Base-by-base conservation (phyloP, 2,888 invertebrate genomes). In the Caenorhabditis uteleia region DNA sequence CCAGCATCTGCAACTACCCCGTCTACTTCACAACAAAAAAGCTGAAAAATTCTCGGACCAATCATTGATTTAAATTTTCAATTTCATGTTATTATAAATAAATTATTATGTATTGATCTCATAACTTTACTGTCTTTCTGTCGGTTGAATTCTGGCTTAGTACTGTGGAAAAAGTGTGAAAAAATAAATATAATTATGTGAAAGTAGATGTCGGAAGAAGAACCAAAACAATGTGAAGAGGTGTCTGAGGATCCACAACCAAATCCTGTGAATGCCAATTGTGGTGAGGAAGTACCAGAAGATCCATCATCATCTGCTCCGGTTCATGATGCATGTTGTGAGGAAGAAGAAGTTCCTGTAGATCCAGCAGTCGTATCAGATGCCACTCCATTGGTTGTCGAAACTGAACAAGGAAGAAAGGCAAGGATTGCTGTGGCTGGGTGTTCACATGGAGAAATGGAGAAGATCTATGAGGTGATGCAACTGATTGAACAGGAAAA, bases 401-500 rank as follows among this genome's bases (percentile, higher is more conserved):
- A 27, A 43, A 26, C 21, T 36, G 49, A 40, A 44, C 23, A 20
- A 26, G 34, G 36, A 44, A 60, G 42, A 23, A 68, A 68, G 45
- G 44, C 53, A 8, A 29, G 51, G 21, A 54, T 75, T 7, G 75
- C 72, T 14, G 70, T 75, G 2, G 72, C 68, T 87, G 98, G 98
- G 51, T 98, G 98, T 86, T 92, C 95, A 78, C 98, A 98, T 85
- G 98, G 98, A 2, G 95, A 97, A 84, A 86, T 99, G 65, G 95
- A 98, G 79, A 90, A 89, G 82, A 95, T 99, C 75, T 99, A 97
- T 84, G 90, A 91, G 39, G 89, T 91, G 1, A 87, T 98, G 51
- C 86, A 88, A 74, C 86, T 88, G 65, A 86, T 93, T 61, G 91
- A 95, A 86, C 87, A 88, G 71, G 86, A 88, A 74, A 88, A 90